These are phyloP conservation scores for Lepilemur septentrionalis DNA, from an alignment of 2,797 vertebrate species.

Conservation along the genomic window DNA sequence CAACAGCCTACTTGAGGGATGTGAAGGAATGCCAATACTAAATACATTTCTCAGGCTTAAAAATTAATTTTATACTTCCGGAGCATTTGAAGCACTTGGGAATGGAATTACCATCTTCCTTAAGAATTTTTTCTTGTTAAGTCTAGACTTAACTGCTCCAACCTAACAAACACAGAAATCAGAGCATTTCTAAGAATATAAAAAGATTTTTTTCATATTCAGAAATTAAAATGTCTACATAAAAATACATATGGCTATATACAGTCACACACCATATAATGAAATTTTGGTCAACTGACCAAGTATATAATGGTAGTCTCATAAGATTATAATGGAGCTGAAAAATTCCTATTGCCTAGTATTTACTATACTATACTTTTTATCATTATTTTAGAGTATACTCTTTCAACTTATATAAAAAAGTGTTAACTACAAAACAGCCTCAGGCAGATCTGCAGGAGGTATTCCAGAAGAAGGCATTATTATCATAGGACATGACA, in stretches of 20 bases:
- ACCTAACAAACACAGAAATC: background rate
- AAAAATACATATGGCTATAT: background rate
- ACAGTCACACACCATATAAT: background rate
- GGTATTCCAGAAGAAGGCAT: background rate
- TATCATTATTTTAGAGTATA: background rate
- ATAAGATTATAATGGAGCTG: background rate
- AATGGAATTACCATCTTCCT: conserved; percentile 1
- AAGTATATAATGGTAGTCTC: background rate
- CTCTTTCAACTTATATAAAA: background rate
- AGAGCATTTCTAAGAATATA: background rate
- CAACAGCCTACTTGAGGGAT: background rate
- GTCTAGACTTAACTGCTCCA: background rate
- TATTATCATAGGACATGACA: background rate
- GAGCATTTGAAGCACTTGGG: background rate
- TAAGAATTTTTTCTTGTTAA: conserved; percentile 29
- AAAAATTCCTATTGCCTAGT: background rate
- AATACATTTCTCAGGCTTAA: conserved; percentile 13
- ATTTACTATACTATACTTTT: background rate
- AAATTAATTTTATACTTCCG: conserved; percentile 32
- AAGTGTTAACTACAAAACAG: background rate
- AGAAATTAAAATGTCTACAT: conserved; percentile 38
- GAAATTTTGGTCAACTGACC: background rate
- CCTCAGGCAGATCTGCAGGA: background rate
- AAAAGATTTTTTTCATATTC: background rate
- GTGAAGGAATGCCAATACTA: conserved; percentile 14